A percentile compares a stretch with the other conserved stretches of the same genome.
Conservation (phyloP, 2,113 vertebrate species). For the Proteles cristata region DNA sequence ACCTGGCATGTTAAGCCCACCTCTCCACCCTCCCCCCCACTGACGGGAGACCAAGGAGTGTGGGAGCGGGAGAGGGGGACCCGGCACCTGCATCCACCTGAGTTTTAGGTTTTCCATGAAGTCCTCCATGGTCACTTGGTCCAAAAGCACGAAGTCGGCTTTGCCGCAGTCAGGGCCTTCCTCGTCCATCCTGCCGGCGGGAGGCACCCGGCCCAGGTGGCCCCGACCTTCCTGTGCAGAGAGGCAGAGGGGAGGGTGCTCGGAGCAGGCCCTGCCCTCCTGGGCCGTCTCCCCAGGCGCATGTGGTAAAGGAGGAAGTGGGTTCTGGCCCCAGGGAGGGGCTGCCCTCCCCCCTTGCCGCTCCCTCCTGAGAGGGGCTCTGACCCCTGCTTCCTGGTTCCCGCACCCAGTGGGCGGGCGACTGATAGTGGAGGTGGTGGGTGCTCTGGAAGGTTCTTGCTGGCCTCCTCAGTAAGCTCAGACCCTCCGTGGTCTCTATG, state of each 20-base stretch:
- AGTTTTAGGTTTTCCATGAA: constrained; percentile 94
- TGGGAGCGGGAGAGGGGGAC: background rate
- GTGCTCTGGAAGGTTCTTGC: background rate
- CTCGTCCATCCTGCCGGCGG: constrained; percentile 88
- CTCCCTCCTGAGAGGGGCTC: constrained; percentile 49
- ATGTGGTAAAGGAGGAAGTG: constrained; percentile 77
- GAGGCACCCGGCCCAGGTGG: background rate
- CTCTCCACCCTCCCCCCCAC: no score
- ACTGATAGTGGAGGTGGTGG: background rate
- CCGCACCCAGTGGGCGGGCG: background rate
- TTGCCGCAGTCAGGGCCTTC: constrained; percentile 94
- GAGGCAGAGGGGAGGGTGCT: background rate
- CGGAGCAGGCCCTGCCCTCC: background rate
- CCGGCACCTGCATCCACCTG: constrained; percentile 85
- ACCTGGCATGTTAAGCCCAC: background rate
- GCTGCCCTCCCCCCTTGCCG: background rate
- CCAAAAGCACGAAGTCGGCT: constrained; percentile 95
- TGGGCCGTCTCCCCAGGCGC: background rate
- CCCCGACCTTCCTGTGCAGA: background rate
- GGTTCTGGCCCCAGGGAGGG: constrained; percentile 60
- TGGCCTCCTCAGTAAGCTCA: background rate
- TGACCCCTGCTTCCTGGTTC: constrained; percentile 66
- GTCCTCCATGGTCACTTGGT: constrained; percentile 94
- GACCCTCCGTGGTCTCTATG: background rate
- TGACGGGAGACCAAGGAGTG: no score